These are phyloP conservation scores for Grantiella picta DNA, from an alignment of 2,113 vertebrate species.

Conservation along the genomic window DNA sequence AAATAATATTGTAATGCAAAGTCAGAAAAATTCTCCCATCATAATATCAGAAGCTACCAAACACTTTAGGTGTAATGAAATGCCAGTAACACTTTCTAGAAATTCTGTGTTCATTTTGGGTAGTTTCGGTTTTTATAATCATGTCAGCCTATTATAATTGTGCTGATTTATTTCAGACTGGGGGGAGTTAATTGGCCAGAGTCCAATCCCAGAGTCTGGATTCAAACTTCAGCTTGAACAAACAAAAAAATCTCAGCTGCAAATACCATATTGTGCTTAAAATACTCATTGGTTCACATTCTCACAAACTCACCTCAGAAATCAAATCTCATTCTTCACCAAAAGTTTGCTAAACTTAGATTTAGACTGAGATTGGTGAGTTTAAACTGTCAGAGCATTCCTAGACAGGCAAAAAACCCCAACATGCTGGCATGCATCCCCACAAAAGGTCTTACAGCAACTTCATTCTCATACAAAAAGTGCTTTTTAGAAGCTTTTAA, in stretches of 20 bases:
- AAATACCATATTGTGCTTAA: not conserved
- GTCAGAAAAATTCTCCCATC: not conserved
- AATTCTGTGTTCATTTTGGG: not conserved
- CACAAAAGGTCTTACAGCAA: not conserved
- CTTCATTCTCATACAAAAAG: not conserved
- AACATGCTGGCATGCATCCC: not conserved
- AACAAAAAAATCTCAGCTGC: not conserved
- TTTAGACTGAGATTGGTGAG: not conserved
- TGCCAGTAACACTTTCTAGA: not conserved
- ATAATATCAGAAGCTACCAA: not conserved
- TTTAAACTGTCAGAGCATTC: not conserved
- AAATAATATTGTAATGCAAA: not conserved
- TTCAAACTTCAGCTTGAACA: not conserved
- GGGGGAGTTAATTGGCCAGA: not conserved
- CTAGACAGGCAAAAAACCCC: not conserved
- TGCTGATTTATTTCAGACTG: not conserved
- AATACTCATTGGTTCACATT: not conserved
- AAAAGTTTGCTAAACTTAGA: not conserved
- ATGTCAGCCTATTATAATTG: not conserved
- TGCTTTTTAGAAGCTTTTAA: slow-evolving; percentile 1
- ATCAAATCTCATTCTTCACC: not conserved
- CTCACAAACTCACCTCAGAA: not conserved
- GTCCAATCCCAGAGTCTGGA: not conserved
- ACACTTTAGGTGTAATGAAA: not conserved
- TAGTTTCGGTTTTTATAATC: rapidly evolving